These are phyloP conservation scores for Tupaia chinensis DNA, from an alignment of 2,113 vertebrate species.

Conservation along the genomic window DNA sequence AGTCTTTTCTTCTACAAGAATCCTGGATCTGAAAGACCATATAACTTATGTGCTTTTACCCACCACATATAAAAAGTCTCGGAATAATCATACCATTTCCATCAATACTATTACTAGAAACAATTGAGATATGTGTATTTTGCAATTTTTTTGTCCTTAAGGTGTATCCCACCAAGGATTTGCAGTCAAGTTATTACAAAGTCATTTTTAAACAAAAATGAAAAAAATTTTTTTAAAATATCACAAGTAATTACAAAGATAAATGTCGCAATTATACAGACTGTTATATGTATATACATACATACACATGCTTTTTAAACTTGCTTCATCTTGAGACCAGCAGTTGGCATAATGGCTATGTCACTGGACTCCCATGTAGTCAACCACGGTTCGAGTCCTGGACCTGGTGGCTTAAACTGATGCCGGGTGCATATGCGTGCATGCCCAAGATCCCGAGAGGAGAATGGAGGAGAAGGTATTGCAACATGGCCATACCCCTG, in stretches of 20 bases:
- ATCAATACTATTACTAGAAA: neutral
- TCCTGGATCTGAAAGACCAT: neutral
- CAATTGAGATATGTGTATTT: neutral
- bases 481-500: too few relatives aligned
- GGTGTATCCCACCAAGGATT: neutral
- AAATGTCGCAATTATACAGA: conserved; percentile 56
- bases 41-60: neutral
- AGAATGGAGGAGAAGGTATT: too few relatives aligned
- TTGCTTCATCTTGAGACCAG: conserved; percentile 62
- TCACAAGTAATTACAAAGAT: conserved; percentile 52
- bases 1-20: neutral
- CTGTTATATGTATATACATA: neutral
- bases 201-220: conserved; percentile 1
- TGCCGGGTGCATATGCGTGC: too few relatives aligned
- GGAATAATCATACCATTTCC: neutral
- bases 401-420: too few relatives aligned
- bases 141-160: neutral
- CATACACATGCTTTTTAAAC: conserved; percentile 23
- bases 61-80: neutral
- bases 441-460: too few relatives aligned
- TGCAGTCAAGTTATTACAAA: neutral
- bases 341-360: too few relatives aligned
- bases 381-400: too few relatives aligned
- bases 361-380: too few relatives aligned
- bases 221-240: conserved; percentile 68